phyloP scores from a whole-genome alignment of 2,888 invertebrate genomes.

The Nomada goodeniana region DNA sequence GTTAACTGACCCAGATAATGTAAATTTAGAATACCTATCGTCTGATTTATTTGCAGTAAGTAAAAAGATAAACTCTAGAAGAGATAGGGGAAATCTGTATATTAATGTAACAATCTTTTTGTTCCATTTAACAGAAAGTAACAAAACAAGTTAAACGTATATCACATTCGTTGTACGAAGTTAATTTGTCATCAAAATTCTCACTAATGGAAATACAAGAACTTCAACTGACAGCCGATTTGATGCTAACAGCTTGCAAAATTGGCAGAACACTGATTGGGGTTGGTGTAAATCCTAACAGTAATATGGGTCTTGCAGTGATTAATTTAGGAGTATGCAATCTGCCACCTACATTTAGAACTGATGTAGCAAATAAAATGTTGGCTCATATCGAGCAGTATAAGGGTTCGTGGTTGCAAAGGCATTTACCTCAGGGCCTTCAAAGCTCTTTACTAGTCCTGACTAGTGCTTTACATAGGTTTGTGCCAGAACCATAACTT shows the following conservation, averaged over 20 bases:
- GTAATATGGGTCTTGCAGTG: slow-evolving; percentile 86
- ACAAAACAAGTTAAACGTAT: slow-evolving; percentile 86
- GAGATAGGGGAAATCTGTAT: background rate
- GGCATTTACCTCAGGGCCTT: slow-evolving; percentile 86
- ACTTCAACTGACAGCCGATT: slow-evolving; percentile 86
- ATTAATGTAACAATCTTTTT: background rate
- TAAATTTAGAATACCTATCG: slow-evolving; percentile 86
- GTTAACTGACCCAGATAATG: slow-evolving; percentile 87
- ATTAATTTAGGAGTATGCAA: slow-evolving; percentile 87
- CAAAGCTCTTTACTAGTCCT: slow-evolving; percentile 85
- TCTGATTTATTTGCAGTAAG: slow-evolving; percentile 86
- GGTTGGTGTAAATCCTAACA: slow-evolving; percentile 86
- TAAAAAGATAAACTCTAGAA: slow-evolving; percentile 22
- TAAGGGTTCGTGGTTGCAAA: slow-evolving; percentile 85
- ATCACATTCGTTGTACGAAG: slow-evolving; percentile 84
- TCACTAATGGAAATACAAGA: slow-evolving; percentile 85
- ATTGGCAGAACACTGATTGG: slow-evolving; percentile 86
- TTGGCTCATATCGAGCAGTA: slow-evolving; percentile 86
- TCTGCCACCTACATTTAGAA: slow-evolving; percentile 87
- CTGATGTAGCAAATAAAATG: slow-evolving; percentile 88
- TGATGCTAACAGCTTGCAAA: slow-evolving; percentile 86
- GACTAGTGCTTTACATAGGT: slow-evolving; percentile 85
- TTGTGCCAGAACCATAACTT: slow-evolving; percentile 83
- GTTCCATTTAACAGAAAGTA: slow-evolving; percentile 84
- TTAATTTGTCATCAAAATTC: slow-evolving; percentile 83